A percentile compares a stretch with the other conserved stretches of the same genome.
Conservation (phyloP, 2,113 vertebrate genomes). For the Halichoeres trimaculatus region DNA sequence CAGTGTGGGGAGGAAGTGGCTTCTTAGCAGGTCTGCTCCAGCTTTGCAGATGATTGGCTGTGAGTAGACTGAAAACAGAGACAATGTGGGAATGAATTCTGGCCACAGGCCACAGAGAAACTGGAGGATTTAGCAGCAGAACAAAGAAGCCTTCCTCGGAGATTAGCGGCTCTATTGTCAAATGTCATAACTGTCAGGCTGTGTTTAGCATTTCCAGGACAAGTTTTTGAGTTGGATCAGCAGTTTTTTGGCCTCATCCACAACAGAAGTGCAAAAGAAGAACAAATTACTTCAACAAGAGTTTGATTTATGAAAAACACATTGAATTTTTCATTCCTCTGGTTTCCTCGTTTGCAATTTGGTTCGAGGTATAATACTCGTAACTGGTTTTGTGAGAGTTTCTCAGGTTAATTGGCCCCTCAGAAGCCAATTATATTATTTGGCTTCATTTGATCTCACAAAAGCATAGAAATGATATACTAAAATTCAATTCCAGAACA, state of each 20-base stretch:
- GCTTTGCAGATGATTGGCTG: conserved; percentile 98
- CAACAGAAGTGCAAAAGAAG: background rate
- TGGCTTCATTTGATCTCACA: conserved; percentile 8
- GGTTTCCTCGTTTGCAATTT: no score
- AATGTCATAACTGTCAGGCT: background rate
- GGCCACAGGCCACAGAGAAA: background rate
- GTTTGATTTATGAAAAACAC: background rate
- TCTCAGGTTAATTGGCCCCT: no score
- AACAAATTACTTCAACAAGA: background rate
- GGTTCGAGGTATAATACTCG: background rate
- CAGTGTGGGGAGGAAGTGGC: conserved; percentile 94
- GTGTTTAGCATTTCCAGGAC: background rate
- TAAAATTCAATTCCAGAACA: background rate
- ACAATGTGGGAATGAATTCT: conserved; percentile 11
- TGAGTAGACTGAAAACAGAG: conserved; percentile 87
- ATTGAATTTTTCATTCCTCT: no score
- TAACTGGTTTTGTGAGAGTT: background rate
- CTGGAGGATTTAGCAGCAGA: conserved; percentile 1
- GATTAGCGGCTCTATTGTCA: conserved; percentile 1
- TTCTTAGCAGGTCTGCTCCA: conserved; percentile 90
- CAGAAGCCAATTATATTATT: conserved; percentile 13
- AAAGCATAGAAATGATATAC: background rate
- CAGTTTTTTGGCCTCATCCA: background rate
- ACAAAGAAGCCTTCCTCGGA: background rate
- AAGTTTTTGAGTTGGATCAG: background rate